Percentiles rank a stretch among this genome's conserved stretches.
Conservation (phyloP, 2,797 vertebrate genomes). For the Sandelia bainsii region DNA sequence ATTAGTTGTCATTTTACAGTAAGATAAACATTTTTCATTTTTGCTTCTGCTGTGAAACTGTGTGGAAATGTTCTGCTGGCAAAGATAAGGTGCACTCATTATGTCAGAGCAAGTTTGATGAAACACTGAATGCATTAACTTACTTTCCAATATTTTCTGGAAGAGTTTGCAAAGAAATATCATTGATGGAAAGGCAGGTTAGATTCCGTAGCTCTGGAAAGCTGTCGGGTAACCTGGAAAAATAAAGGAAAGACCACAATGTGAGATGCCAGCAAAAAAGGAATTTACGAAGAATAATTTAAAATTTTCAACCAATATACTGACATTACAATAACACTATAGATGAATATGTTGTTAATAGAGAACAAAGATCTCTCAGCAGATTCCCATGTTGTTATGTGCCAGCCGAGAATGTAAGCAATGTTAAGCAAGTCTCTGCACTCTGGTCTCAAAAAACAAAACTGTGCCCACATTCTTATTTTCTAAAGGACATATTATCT, state of each 20-base stretch:
- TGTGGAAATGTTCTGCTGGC: conserved; percentile 1
- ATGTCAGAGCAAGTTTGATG: not conserved
- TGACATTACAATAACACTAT: not conserved
- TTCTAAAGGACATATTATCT: not conserved
- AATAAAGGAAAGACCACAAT: conserved; percentile 39
- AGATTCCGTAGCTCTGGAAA: conserved; percentile 95
- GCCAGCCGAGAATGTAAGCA: not conserved
- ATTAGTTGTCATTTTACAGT: not conserved
- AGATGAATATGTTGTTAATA: not conserved
- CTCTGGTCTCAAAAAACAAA: not conserved
- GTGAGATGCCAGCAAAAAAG: conserved; percentile 6
- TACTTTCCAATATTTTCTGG: conserved; percentile 99
- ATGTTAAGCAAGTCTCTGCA: not conserved
- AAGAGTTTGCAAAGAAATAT: conserved; percentile 96
- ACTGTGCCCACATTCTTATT: not conserved
- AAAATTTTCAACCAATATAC: not conserved
- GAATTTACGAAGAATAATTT: not conserved
- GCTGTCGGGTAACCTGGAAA: conserved; percentile 93
- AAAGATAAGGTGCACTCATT: not conserved
- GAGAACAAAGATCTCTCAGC: not conserved
- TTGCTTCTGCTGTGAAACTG: not conserved
- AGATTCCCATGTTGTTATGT: not conserved
- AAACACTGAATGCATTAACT: conserved; percentile 72
- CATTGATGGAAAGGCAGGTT: conserved; percentile 98
- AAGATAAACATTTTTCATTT: not conserved